Evolutionary conservation across 2,888 invertebrate species (phyloP).

Genomic region (Tenthredo notha): DNA sequence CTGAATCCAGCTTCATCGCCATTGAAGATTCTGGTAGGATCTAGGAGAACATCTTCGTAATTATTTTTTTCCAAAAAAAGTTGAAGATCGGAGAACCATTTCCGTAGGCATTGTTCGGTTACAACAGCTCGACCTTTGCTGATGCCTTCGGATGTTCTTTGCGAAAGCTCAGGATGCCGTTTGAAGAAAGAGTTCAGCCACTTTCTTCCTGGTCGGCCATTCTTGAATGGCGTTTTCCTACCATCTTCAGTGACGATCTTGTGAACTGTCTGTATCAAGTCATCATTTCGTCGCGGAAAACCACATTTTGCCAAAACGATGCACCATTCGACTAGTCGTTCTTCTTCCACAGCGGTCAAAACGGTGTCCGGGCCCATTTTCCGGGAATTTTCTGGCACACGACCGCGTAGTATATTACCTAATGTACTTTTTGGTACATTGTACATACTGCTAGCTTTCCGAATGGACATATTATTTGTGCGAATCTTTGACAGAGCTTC

Average conservation of each 20-base stretch:
- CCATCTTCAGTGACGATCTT: constrained; percentile 25
- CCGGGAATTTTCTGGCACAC: constrained; percentile 45
- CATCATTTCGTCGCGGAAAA: constrained; percentile 54
- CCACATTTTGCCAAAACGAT: constrained; percentile 53
- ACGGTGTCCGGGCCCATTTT: constrained; percentile 50
- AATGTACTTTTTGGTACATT: constrained; percentile 54
- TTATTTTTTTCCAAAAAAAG: too few species aligned
- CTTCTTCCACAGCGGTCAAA: constrained; percentile 45
- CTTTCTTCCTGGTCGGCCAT: constrained; percentile 60
- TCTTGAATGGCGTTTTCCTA: constrained; percentile 52
- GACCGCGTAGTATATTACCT: constrained; percentile 53
- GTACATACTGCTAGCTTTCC: constrained; percentile 53
- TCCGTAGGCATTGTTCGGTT: constrained; percentile 66
- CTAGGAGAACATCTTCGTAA: too few species aligned
- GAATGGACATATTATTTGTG: constrained; percentile 39
- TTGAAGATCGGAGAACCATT: background rate
- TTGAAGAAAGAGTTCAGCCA: constrained; percentile 68
- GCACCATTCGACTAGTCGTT: constrained; percentile 52
- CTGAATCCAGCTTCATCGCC: too few species aligned
- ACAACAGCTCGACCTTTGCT: constrained; percentile 66
- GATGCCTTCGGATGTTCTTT: constrained; percentile 63
- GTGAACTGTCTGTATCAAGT: constrained; percentile 50
- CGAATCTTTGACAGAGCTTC: constrained; percentile 49
- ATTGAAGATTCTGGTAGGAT: too few species aligned
- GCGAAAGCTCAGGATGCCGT: constrained; percentile 63